Conservation (phyloP, 2,797 vertebrate species). For the Anabacerthia variegaticeps region DNA sequence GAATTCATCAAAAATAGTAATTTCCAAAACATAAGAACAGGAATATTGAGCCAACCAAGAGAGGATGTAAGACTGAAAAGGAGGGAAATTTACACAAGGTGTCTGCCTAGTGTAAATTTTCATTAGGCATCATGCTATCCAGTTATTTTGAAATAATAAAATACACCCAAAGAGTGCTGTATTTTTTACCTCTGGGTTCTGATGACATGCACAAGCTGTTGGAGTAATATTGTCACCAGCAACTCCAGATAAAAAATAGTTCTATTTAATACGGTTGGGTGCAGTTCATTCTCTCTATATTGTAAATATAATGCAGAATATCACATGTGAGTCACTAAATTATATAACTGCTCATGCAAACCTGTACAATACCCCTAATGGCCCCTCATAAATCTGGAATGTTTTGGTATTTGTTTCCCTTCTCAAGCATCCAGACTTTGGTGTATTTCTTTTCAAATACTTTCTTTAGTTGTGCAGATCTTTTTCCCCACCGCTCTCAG, state of each 20-base stretch:
- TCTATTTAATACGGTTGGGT: slow-evolving; percentile 1
- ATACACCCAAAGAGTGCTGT: not conserved
- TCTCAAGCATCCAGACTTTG: not conserved
- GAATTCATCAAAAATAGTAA: not conserved
- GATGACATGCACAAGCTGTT: not conserved
- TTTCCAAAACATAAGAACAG: not conserved
- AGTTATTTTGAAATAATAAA: slow-evolving; percentile 18
- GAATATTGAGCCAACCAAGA: not conserved
- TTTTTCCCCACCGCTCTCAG: not conserved
- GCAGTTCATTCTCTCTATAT: not conserved
- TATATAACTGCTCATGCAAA: slow-evolving; percentile 16
- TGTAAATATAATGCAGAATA: slow-evolving; percentile 30
- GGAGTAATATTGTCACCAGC: not conserved
- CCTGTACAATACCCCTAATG: not conserved
- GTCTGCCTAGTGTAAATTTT: slow-evolving; percentile 35
- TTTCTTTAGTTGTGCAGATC: not conserved
- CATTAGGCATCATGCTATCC: not conserved
- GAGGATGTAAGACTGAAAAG: not conserved
- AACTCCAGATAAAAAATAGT: not conserved
- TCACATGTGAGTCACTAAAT: slow-evolving; percentile 39
- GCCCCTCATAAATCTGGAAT: slow-evolving; percentile 10
- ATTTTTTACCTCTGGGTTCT: not conserved
- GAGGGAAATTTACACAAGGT: not conserved
- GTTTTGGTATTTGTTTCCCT: slow-evolving; percentile 15
- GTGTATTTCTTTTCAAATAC: not conserved